phyloP scores from a whole-genome alignment of 2,113 vertebrate genomes.

The Eudyptes chrysolophus region DNA sequence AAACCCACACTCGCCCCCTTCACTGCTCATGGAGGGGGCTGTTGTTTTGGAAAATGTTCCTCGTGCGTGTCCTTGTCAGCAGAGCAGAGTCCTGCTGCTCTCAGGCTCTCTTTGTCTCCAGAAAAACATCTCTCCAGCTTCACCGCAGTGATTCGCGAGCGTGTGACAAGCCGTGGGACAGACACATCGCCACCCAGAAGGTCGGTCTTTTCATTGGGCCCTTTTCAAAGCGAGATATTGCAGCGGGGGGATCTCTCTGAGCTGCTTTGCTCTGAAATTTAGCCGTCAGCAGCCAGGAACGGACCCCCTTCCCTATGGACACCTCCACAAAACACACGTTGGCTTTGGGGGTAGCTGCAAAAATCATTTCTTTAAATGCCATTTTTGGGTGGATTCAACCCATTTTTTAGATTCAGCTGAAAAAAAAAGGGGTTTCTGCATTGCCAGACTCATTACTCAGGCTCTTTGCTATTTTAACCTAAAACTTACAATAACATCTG shows the following conservation, averaged over 20 bases:
- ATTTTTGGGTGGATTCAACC: background rate
- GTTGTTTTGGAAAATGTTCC: background rate
- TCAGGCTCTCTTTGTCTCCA: background rate
- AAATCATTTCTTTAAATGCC: background rate
- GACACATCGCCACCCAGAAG: background rate
- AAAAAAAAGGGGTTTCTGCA: background rate
- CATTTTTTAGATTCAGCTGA: background rate
- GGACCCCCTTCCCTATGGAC: background rate
- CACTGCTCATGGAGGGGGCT: accelerated
- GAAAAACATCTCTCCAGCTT: background rate
- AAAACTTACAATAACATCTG: background rate
- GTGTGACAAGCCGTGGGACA: background rate
- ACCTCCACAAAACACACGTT: background rate
- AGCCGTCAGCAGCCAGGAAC: background rate
- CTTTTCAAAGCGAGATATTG: background rate
- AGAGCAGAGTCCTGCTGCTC: background rate
- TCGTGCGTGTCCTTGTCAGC: accelerated
- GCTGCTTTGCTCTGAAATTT: background rate
- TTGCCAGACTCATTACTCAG: background rate
- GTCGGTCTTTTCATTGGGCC: background rate
- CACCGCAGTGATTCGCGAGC: accelerated
- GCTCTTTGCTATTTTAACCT: slow-evolving; percentile 34
- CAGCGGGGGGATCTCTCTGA: background rate
- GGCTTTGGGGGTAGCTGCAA: background rate
- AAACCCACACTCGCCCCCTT: background rate